Evolutionary conservation across 2,113 vertebrate species (phyloP).

Genomic region (Xenopus laevis): DNA sequence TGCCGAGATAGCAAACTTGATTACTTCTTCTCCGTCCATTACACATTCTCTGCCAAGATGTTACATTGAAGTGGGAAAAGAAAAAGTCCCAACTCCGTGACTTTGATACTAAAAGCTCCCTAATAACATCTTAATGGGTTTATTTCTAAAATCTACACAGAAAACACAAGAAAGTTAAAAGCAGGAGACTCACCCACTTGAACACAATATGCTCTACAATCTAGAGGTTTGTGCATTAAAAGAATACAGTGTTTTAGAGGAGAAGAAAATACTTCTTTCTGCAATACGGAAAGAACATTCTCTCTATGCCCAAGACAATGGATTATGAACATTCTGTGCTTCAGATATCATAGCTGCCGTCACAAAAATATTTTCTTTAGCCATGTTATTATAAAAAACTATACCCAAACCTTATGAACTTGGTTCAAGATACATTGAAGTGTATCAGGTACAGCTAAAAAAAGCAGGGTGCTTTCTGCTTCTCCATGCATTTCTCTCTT

Average conservation of each 20-base stretch:
- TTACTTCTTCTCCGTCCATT: slow-evolving; percentile 38
- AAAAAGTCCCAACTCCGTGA: slow-evolving; percentile 43
- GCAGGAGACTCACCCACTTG: slow-evolving; percentile 29
- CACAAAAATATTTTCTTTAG: no score
- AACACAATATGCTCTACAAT: slow-evolving; percentile 13
- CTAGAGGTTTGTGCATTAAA: not conserved
- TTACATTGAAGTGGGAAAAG: slow-evolving; percentile 43
- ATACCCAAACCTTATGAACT: no score
- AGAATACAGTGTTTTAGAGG: slow-evolving; percentile 3
- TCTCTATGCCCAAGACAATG: no score
- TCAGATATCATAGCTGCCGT: no score
- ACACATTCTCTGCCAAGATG: slow-evolving; percentile 39
- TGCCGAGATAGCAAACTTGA: slow-evolving; percentile 35
- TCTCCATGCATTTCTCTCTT: no score
- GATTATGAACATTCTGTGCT: no score
- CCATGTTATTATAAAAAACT: no score
- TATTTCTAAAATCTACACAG: slow-evolving; percentile 20
- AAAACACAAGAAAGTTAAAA: slow-evolving; percentile 27
- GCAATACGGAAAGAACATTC: not conserved
- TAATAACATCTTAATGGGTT: slow-evolving; percentile 41
- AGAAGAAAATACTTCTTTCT: slow-evolving; percentile 10
- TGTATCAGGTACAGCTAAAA: no score
- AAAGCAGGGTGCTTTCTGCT: no score
- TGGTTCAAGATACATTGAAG: no score
- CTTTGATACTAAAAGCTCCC: slow-evolving; percentile 43